Evolutionary conservation across 2,797 vertebrate species (phyloP).

Genomic region (Hippoglossus hippoglossus): DNA sequence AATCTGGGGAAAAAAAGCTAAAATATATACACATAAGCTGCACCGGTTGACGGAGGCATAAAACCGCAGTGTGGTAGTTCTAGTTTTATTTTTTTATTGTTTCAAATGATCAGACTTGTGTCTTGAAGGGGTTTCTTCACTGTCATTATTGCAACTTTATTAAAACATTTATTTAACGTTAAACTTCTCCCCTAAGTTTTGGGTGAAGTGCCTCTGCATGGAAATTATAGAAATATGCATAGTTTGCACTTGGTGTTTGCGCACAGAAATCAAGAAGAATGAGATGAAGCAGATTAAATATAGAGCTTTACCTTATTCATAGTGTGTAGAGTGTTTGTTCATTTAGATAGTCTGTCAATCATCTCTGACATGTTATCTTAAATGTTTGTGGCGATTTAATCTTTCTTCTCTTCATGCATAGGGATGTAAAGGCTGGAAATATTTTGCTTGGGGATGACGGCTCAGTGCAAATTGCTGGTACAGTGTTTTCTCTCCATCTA

Average conservation of each 20-base stretch:
- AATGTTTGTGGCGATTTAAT: constrained; percentile 21
- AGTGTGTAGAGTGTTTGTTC: constrained; percentile 12
- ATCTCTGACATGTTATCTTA: constrained; percentile 9
- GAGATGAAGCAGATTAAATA: constrained; percentile 26
- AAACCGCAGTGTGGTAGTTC: no score
- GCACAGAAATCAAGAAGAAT: neutral
- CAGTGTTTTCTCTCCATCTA: constrained; percentile 14
- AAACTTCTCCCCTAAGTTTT: no score
- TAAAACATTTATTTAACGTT: no score
- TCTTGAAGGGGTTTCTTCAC: no score
- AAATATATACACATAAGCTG: no score
- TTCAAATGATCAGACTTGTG: no score
- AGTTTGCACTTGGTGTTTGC: neutral
- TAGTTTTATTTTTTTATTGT: no score
- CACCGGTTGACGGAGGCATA: no score
- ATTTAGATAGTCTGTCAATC: constrained; percentile 1
- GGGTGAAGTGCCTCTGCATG: no score
- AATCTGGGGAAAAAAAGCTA: no score
- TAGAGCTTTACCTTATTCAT: constrained; percentile 20
- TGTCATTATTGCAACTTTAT: no score
- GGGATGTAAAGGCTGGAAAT: constrained; percentile 97
- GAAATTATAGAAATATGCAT: no score
- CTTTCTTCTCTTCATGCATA: constrained; percentile 61
- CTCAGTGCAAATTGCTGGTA: constrained; percentile 96
- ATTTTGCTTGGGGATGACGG: constrained; percentile 96